These are phyloP conservation scores for Eupithecia exiguata DNA, from an alignment of 2,888 invertebrate genomes.

Conservation along the genomic window DNA sequence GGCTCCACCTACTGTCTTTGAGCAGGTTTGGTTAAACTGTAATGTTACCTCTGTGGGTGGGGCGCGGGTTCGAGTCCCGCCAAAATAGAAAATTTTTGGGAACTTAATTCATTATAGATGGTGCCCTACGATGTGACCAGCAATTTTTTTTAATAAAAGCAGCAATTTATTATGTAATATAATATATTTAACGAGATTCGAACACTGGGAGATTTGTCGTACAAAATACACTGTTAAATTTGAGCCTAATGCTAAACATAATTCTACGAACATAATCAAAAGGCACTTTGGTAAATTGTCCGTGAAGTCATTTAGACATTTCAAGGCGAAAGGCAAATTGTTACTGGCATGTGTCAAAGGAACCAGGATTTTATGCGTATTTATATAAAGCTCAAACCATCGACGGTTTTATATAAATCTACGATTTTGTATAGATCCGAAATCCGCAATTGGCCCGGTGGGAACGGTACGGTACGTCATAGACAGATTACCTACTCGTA, in stretches of 20 bases:
- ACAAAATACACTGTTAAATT: conserved; percentile 2
- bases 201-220: not conserved
- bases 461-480: not conserved
- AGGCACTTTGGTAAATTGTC: conserved; percentile 41
- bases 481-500: not conserved
- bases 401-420: not conserved
- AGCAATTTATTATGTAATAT: not conserved
- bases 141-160: not conserved
- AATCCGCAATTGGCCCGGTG: not conserved
- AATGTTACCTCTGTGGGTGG: no score
- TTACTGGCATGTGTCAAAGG: conserved; percentile 35
- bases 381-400: conserved; percentile 3
- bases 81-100: no score
- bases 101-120: no score
- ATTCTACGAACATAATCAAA: conserved; percentile 28
- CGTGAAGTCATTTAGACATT: conserved; percentile 38
- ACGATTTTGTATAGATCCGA: not conserved
- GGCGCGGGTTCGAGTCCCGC: no score
- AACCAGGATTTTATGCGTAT: conserved; percentile 4
- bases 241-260: conserved; percentile 4
- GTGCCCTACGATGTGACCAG: not conserved
- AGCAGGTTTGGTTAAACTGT: no score
- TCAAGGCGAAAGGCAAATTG: conserved; percentile 39
- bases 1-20: no score
- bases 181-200: not conserved